Base-by-base conservation (phyloP, 2,888 invertebrate species). In the Tenthredo livida region DNA sequence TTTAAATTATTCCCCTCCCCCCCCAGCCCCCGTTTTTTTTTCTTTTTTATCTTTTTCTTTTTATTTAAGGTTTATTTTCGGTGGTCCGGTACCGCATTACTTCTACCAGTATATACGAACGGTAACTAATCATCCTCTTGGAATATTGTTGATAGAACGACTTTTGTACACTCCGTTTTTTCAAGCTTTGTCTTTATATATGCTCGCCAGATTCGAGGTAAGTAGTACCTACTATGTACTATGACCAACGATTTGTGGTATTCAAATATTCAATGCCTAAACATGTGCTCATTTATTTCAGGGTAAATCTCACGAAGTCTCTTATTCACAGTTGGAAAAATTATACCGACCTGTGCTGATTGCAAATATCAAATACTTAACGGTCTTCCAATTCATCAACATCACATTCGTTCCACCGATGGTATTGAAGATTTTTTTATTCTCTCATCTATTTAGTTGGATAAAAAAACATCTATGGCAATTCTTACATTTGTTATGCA, bases 291-390 rank as follows among this genome's bases (percentile, higher is more conserved):
- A 50, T 37, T 84, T 29, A 37, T 89, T 90, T 12, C 87, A 95
- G 94, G 97, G 97, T 33, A 97, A 97, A 90, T 94, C 95, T 58
- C 97, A 97, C 88, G 93, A 94, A 5, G 94, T 94, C 6, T 96
- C 97, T 0, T 82, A 95, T 7, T 94, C 94, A 88, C 96, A 97
- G 88, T 91, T 97, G 82, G 92, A 94, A 87, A 95, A 94, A 72
- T 91, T 97, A 2, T 97, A 97, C 90, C 94, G 94, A 93, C 95
- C 96, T 0, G 94, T 97, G 29, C 92, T 97, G 47, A 94, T 95
- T 87, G 96, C 96, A 2, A 97, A 97, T 92, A 96, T 97, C 96
- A 96, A 96, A 91, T 97, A 96, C 94, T 93, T 97, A 67, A 97
- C 97, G 0, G 87, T 97, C 10, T 94, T 97, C 89, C 97, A 97